These are phyloP conservation scores for Apteryx owenii DNA, from an alignment of 2,113 vertebrate genomes.

Conservation along the genomic window DNA sequence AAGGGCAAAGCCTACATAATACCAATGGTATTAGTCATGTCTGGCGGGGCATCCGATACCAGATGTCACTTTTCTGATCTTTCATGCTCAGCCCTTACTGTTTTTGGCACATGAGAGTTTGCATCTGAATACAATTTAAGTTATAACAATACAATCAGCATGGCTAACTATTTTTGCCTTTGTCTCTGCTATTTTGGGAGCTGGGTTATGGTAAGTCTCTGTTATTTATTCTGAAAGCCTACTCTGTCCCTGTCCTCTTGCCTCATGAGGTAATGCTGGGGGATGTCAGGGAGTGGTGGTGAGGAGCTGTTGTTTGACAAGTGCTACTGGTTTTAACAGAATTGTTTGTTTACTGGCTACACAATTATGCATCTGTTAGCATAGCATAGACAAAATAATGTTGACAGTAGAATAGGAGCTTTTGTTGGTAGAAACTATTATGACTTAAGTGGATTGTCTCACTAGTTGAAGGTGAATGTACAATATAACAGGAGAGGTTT, in stretches of 20 bases:
- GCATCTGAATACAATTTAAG: constrained; percentile 83
- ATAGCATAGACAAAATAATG: not conserved
- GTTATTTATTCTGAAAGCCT: constrained; percentile 62
- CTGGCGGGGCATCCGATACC: constrained; percentile 80
- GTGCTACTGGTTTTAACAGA: constrained; percentile 56
- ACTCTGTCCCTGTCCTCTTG: not conserved
- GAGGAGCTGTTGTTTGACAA: constrained; percentile 49
- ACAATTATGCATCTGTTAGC: constrained; percentile 1
- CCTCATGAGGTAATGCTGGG: constrained; percentile 44
- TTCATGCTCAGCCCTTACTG: constrained; percentile 70
- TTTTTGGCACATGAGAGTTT: constrained; percentile 77
- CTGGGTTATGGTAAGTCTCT: constrained; percentile 29
- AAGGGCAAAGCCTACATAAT: constrained; percentile 79
- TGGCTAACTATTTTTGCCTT: constrained; percentile 73
- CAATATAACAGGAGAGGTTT: not conserved
- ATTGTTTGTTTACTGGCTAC: constrained; percentile 15
- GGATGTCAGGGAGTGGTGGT: not conserved
- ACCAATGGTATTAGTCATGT: constrained; percentile 83
- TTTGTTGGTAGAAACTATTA: not conserved
- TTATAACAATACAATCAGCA: constrained; percentile 79
- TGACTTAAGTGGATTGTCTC: not conserved
- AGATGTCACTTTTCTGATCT: constrained; percentile 85
- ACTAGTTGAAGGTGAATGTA: not conserved
- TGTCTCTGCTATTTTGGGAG: constrained; percentile 68
- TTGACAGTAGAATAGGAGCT: not conserved